These are phyloP conservation scores for Parazoanthus atlanticus DNA, from an alignment of 92 coral and sea anemone species.

Conservation along the genomic window DNA sequence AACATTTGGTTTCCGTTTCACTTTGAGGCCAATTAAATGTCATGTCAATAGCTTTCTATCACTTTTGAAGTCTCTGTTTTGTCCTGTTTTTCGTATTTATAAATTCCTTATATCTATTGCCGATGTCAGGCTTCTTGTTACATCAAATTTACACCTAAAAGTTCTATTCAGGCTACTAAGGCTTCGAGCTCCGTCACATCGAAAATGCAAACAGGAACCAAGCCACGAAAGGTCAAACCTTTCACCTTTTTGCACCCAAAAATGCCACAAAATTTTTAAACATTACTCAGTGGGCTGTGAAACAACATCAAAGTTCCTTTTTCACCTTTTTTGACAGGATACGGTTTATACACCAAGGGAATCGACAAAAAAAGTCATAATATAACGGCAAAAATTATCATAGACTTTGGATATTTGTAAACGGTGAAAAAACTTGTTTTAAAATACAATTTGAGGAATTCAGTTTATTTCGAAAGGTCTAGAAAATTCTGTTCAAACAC, in stretches of 20 bases:
- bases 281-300: neutral
- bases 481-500: neutral
- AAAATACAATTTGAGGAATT: neutral
- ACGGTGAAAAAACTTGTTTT: neutral
- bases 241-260: neutral
- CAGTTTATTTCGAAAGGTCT: neutral
- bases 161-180: neutral
- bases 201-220: neutral
- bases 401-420: neutral
- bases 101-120: neutral
- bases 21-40: neutral
- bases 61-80: neutral
- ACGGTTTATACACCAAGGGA: no score
- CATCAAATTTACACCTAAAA: neutral
- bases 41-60: neutral
- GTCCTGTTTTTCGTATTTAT: neutral
- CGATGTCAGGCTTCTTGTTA: neutral
- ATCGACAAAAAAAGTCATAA: no score
- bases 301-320: neutral
- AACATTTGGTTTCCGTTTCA: neutral
- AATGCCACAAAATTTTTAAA: constrained; percentile 15
- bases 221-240: neutral
- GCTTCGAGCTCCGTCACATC: neutral
- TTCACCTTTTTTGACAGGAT: no score
- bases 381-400: no score